Conservation (phyloP, 2,113 vertebrate genomes). For the Geococcyx californianus region DNA sequence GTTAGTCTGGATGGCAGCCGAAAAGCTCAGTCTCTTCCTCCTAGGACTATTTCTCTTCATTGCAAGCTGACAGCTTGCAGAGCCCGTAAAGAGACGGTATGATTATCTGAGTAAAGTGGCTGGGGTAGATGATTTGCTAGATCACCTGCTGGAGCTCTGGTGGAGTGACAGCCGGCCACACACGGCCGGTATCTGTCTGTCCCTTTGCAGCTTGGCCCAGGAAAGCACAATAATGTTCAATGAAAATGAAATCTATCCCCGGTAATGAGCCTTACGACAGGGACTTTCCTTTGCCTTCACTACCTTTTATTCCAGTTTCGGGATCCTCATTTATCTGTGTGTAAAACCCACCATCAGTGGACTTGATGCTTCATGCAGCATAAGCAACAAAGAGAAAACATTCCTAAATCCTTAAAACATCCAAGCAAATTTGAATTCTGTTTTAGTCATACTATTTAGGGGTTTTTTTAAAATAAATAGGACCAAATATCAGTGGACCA, state of each 20-base stretch:
- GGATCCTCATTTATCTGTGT: not conserved
- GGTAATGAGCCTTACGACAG: not conserved
- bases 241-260: not conserved
- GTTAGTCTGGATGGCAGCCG: not conserved
- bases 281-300: not conserved
- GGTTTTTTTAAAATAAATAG: not conserved
- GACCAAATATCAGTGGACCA: not conserved
- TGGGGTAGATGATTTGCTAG: not conserved
- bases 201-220: not conserved
- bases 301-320: not conserved
- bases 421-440: not conserved
- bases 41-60: not conserved
- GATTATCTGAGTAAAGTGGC: not conserved
- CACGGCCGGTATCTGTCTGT: rapidly evolving
- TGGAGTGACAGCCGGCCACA: not conserved
- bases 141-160: not conserved
- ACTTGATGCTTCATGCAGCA: not conserved
- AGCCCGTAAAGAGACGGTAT: not conserved
- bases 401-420: not conserved
- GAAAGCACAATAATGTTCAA: not conserved
- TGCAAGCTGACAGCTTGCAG: not conserved
- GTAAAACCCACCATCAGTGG: not conserved
- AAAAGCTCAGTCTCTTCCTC: not conserved
- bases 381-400: not conserved
- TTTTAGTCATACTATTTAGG: not conserved